These are phyloP conservation scores for Cremastinae sp. DNA, from an alignment of 2,888 invertebrate genomes.

Conservation along the genomic window DNA sequence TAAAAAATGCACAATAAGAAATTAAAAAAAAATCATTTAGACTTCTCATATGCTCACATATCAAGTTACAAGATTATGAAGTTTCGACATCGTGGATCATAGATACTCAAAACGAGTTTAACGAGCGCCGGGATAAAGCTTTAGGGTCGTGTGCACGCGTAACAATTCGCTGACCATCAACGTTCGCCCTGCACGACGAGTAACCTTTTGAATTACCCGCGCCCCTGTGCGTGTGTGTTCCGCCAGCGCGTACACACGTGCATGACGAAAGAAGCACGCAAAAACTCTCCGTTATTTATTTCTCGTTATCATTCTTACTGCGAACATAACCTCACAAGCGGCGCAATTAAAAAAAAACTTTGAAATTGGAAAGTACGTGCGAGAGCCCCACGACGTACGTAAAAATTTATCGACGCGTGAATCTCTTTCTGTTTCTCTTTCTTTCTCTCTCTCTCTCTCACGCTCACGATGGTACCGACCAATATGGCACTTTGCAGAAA, in stretches of 20 bases:
- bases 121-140: conserved; percentile 34
- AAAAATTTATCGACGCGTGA: conserved; percentile 49
- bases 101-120: conserved; percentile 23
- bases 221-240: neutral
- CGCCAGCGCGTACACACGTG: conserved; percentile 8
- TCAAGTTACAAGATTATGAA: no score
- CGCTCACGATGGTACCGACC: conserved; percentile 24
- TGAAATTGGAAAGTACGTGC: conserved; percentile 42
- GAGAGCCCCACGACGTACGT: conserved; percentile 19
- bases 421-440: conserved; percentile 24
- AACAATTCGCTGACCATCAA: conserved; percentile 53
- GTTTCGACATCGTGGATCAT: no score
- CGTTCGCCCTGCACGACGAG: conserved; percentile 39
- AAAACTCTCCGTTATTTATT: neutral
- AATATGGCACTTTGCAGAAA: conserved; percentile 52
- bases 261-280: neutral
- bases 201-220: conserved; percentile 42
- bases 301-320: conserved; percentile 7
- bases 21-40: no score
- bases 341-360: conserved; percentile 7
- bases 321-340: neutral
- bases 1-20: no score
- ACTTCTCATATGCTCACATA: no score
- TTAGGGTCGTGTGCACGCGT: conserved; percentile 60
- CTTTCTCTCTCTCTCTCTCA: neutral